Evolutionary conservation across 2,888 invertebrate species (phyloP).

Genomic region (Brachylomia viminalis): DNA sequence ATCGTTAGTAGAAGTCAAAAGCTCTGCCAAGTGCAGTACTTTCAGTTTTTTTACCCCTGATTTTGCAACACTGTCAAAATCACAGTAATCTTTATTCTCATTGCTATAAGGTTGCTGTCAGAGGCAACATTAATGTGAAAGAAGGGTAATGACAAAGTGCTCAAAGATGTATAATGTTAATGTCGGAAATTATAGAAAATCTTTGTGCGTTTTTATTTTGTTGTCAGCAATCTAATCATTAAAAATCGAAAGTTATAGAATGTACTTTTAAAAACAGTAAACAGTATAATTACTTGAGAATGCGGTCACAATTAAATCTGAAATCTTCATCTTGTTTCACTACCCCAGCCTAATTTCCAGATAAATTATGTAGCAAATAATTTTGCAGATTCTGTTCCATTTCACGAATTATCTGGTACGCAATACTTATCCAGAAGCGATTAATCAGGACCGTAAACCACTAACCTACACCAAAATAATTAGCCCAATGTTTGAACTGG

Average conservation of each 20-base stretch:
- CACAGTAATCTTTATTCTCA: too few species aligned
- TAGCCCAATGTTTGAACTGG: constrained; percentile 22
- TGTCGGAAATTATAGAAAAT: background rate
- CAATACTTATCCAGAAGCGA: background rate
- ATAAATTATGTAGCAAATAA: background rate
- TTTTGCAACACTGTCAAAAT: too few species aligned
- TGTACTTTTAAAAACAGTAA: background rate
- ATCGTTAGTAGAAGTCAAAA: background rate
- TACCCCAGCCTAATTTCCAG: background rate
- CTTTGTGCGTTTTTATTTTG: background rate
- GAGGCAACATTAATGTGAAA: too few species aligned
- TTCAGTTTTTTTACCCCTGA: too few species aligned
- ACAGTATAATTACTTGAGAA: background rate
- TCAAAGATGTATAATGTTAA: background rate
- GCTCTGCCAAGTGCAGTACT: background rate
- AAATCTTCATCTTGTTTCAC: background rate
- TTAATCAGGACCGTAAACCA: background rate
- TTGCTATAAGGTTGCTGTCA: too few species aligned
- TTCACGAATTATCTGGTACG: background rate
- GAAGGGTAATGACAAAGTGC: background rate
- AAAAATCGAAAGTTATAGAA: background rate
- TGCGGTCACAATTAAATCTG: background rate
- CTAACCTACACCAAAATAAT: constrained; percentile 3
- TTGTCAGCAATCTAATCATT: background rate
- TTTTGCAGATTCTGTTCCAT: background rate